Percentiles rank a stretch among this genome's conserved stretches.
Evolutionary conservation across 2,888 invertebrate genomes (phyloP).

Genomic region (Drosophila affinis): DNA sequence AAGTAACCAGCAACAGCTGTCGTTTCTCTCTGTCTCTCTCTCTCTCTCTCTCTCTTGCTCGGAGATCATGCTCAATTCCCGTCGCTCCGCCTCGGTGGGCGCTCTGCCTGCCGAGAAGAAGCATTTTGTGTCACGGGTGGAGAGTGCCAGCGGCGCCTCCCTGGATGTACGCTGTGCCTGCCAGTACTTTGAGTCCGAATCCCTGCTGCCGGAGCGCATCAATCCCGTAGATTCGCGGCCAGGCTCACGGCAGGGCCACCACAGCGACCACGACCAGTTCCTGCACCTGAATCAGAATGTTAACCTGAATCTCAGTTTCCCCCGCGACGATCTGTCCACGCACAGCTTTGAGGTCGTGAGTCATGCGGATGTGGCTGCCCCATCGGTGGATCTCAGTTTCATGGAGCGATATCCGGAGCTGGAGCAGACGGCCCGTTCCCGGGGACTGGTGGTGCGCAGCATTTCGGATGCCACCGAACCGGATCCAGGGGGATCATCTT

Average conservation of each 20-base stretch:
- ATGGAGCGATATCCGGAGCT: conserved; percentile 80
- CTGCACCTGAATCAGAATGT: conserved; percentile 41
- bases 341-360: conserved; percentile 72
- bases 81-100: conserved; percentile 89
- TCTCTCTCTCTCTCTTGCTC: neutral
- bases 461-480: conserved; percentile 81
- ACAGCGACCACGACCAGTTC: conserved; percentile 82
- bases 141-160: conserved; percentile 89
- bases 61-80: conserved; percentile 77
- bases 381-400: conserved; percentile 76
- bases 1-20: conserved; percentile 45
- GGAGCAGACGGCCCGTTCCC: conserved; percentile 77
- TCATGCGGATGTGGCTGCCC: conserved; percentile 64
- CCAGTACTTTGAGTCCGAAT: conserved; percentile 93
- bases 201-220: conserved; percentile 89
- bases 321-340: conserved; percentile 74
- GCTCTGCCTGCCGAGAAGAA: conserved; percentile 86
- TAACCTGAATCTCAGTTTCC: conserved; percentile 36
- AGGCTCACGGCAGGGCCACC: conserved; percentile 85
- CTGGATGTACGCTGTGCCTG: conserved; percentile 93
- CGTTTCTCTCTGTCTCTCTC: conserved; percentile 7
- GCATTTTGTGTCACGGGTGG: conserved; percentile 88
- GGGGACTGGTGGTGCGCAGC: conserved; percentile 81
- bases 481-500: conserved; percentile 41
- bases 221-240: conserved; percentile 88